phyloP scores from a whole-genome alignment of 2,888 invertebrate species.

The Diaphora mendica region DNA sequence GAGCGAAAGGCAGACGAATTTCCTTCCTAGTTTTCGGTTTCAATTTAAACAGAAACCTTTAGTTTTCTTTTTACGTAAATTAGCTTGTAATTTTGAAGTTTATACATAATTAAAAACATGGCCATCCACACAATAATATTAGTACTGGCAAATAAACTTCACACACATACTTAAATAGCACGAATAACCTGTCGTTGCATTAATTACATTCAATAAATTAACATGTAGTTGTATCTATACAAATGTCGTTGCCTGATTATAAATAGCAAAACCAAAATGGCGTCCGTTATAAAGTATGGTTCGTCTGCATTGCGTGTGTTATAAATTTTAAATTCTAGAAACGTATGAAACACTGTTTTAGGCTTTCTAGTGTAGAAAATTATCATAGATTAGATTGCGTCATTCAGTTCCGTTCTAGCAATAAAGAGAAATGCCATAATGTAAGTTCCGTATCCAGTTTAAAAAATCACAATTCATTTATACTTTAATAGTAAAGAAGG shows the following conservation, averaged over 20 bases:
- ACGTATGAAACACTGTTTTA: constrained; percentile 11
- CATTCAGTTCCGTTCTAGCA: constrained; percentile 3
- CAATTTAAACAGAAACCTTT: background rate
- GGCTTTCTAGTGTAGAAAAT: constrained; percentile 20
- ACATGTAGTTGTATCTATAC: background rate
- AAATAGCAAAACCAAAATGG: background rate
- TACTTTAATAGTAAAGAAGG: background rate
- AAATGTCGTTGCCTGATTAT: background rate
- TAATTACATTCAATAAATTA: constrained; percentile 1
- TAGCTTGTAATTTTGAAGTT: background rate
- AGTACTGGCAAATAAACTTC: background rate
- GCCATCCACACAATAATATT: background rate
- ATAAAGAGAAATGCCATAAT: background rate
- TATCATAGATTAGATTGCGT: constrained; percentile 16
- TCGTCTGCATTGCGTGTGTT: constrained; percentile 1
- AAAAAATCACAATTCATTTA: background rate
- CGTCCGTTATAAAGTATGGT: background rate
- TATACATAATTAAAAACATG: background rate
- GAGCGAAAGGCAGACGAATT: background rate
- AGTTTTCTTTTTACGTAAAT: background rate
- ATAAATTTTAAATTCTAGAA: constrained; percentile 1
- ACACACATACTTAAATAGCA: background rate
- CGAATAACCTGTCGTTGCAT: constrained; percentile 11
- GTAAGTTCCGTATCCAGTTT: background rate
- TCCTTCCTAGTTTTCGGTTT: background rate